Conservation (phyloP, 2,113 vertebrate species). For the Archilochus colubris region DNA sequence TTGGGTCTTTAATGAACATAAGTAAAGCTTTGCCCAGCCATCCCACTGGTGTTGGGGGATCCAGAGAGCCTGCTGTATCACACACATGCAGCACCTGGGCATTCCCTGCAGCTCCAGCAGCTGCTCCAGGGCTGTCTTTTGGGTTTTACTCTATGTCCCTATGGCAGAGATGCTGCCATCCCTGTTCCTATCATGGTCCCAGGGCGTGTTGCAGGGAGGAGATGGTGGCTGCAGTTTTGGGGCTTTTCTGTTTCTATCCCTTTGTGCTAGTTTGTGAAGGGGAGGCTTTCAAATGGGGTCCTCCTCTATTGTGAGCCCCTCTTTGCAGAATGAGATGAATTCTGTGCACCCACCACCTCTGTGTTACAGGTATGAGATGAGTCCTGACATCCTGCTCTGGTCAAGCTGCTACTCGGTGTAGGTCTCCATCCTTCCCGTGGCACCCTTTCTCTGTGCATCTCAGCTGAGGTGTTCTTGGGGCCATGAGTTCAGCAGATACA, state of each 20-base stretch:
- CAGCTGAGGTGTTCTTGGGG: not conserved
- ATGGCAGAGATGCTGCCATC: rapidly evolving
- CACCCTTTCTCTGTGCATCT: not conserved
- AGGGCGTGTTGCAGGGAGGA: not conserved
- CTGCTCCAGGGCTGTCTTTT: not conserved
- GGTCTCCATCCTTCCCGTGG: rapidly evolving
- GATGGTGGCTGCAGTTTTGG: rapidly evolving
- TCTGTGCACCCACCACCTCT: not conserved
- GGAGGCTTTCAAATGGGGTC: not conserved
- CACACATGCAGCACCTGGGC: not conserved
- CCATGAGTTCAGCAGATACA: not conserved
- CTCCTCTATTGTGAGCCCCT: not conserved
- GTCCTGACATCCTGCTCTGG: not conserved
- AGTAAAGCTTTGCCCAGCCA: not conserved
- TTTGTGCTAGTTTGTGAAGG: not conserved
- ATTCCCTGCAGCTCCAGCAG: not conserved
- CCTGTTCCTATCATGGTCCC: not conserved
- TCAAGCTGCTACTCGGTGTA: not conserved
- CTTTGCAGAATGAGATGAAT: not conserved
- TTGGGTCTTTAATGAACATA: not conserved
- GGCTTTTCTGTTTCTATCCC: not conserved
- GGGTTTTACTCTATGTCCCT: not conserved
- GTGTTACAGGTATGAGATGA: not conserved
- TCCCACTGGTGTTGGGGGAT: rapidly evolving
- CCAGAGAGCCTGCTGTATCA: not conserved